phyloP scores from a whole-genome alignment of 2,888 invertebrate genomes.

The Phengaris alcon region DNA sequence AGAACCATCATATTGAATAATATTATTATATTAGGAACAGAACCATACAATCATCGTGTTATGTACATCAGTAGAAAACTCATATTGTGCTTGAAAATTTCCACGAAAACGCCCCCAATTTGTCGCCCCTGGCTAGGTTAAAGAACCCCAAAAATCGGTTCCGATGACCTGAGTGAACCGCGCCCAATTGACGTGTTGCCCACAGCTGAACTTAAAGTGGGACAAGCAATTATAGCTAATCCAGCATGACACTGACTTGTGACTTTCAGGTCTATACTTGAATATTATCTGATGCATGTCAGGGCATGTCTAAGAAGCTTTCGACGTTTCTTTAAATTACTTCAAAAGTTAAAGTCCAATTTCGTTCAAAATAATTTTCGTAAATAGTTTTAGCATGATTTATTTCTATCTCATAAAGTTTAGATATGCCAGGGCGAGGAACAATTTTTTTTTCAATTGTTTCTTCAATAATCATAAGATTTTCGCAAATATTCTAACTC shows the following conservation, averaged over 20 bases:
- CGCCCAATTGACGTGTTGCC: slow-evolving; percentile 39
- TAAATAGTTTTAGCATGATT: no score
- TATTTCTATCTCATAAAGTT: no score
- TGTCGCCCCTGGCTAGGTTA: slow-evolving; percentile 46
- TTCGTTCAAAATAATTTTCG: no score
- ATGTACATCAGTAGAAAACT: neutral
- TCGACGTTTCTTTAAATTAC: no score
- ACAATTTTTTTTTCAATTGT: no score
- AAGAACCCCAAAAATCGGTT: slow-evolving; percentile 45
- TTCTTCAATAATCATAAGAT: no score
- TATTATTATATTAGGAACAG: neutral
- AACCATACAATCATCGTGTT: neutral
- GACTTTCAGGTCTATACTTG: no score
- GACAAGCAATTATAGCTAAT: slow-evolving; percentile 30
- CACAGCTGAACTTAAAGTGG: slow-evolving; percentile 38
- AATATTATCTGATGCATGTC: no score
- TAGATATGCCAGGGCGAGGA: no score
- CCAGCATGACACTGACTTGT: neutral
- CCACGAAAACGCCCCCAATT: slow-evolving; percentile 3
- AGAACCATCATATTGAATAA: neutral
- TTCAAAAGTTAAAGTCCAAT: no score
- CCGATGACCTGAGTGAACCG: slow-evolving; percentile 44
- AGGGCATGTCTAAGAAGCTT: no score
- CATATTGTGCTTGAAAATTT: neutral
- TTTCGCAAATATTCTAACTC: no score